These are phyloP conservation scores for Apocrypta bakeri DNA, from an alignment of 1,140 invertebrate genomes.

Conservation along the genomic window DNA sequence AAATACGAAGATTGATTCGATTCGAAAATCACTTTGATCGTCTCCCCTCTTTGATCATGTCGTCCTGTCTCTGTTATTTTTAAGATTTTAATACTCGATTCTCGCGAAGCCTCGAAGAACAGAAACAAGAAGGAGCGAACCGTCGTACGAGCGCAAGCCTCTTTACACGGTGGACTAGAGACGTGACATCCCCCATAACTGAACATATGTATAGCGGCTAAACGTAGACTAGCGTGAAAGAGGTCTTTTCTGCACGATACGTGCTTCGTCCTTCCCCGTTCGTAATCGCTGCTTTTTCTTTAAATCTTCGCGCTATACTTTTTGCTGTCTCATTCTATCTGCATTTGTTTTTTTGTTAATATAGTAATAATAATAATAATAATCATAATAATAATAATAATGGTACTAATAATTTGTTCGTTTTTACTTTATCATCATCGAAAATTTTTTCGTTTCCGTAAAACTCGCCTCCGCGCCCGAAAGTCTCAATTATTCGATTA, in stretches of 20 bases:
- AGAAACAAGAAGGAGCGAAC: conserved; percentile 25
- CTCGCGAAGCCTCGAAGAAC: background rate
- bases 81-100: conserved; percentile 25
- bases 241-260: conserved; percentile 33
- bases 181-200: conserved; percentile 31
- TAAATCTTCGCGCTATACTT: background rate
- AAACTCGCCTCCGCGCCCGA: background rate
- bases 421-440: background rate
- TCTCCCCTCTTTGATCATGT: background rate
- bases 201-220: background rate
- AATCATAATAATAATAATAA: background rate
- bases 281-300: conserved; percentile 11
- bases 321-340: conserved; percentile 6
- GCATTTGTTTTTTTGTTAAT: conserved; percentile 12
- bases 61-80: background rate
- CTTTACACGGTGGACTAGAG: conserved; percentile 56
- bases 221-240: conserved; percentile 46
- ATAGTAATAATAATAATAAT: background rate
- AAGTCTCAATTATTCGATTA: background rate
- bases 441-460: background rate
- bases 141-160: conserved; percentile 8
- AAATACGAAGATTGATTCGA: conserved; percentile 33
- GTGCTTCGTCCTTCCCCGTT: conserved; percentile 43
- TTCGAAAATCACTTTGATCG: conserved; percentile 21
- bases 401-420: conserved; percentile 3